These are phyloP conservation scores for Lacerta viridis DNA, from an alignment of 2,797 vertebrate genomes.

Conservation along the genomic window DNA sequence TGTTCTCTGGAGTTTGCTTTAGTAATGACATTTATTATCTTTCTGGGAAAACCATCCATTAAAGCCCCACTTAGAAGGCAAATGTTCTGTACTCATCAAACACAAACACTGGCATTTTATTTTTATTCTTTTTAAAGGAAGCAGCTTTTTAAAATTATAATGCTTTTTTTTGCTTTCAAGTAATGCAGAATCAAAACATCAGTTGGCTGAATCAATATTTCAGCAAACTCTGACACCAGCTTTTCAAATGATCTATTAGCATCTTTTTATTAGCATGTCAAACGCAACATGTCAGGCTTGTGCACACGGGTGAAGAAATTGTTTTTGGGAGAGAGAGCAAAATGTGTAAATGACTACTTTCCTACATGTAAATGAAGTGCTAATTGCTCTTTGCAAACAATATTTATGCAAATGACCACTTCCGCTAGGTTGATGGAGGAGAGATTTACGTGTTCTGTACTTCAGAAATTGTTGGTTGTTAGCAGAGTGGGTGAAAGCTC, in stretches of 20 bases:
- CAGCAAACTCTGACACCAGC: conserved; percentile 63
- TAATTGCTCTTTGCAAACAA: conserved; percentile 82
- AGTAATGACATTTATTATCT: conserved; percentile 67
- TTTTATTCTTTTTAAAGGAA: background rate
- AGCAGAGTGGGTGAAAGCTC: background rate
- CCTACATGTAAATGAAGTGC: conserved; percentile 76
- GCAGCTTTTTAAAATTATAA: conserved; percentile 63
- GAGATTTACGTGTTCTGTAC: background rate
- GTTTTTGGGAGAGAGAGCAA: conserved; percentile 55
- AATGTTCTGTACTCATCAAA: conserved; percentile 57
- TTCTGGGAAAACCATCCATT: conserved; percentile 62
- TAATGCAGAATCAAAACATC: conserved; percentile 72
- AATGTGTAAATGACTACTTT: conserved; percentile 76
- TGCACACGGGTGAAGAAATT: conserved; percentile 70
- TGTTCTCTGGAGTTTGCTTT: background rate
- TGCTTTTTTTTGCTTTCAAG: conserved; percentile 62
- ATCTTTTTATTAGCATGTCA: conserved; percentile 67
- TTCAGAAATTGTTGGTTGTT: background rate
- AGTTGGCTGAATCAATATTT: conserved; percentile 67
- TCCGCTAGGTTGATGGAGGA: conserved; percentile 15
- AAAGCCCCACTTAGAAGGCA: conserved; percentile 60
- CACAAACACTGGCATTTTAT: conserved; percentile 42
- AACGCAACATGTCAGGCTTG: conserved; percentile 60
- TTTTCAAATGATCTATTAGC: conserved; percentile 67
- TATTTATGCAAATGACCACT: conserved; percentile 80